phyloP scores from a whole-genome alignment of 2,888 invertebrate species.

The Phyllotreta cruciferae region DNA sequence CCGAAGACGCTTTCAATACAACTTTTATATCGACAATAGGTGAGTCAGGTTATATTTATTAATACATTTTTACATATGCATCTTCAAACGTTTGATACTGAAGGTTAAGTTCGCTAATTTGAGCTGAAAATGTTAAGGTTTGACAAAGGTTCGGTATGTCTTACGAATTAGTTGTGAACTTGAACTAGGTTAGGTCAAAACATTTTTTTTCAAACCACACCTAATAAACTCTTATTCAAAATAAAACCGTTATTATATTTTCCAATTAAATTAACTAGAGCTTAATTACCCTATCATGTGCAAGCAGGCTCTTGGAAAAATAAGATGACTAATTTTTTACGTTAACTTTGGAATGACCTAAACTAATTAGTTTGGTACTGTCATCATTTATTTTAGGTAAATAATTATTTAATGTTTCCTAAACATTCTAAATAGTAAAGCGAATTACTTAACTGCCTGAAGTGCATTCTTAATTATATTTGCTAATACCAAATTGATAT shows the following conservation, averaged over 20 bases:
- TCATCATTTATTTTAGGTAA: slow-evolving; percentile 14
- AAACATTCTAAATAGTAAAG: not conserved
- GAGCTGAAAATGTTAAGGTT: not conserved
- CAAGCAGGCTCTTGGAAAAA: slow-evolving; percentile 26
- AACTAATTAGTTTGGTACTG: slow-evolving; percentile 20
- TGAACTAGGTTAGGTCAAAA: slow-evolving; percentile 34
- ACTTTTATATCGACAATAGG: slow-evolving; percentile 97
- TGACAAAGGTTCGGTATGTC: not conserved
- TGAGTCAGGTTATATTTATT: slow-evolving; percentile 62
- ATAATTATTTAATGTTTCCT: slow-evolving; percentile 19
- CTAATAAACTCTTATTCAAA: slow-evolving; percentile 36
- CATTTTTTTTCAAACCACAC: slow-evolving; percentile 42
- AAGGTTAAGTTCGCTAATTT: slow-evolving; percentile 31
- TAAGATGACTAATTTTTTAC: slow-evolving; percentile 23
- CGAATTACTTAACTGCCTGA: no score
- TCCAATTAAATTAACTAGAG: slow-evolving; percentile 28
- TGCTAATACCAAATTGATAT: no score
- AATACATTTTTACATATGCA: slow-evolving; percentile 41
- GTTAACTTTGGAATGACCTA: slow-evolving; percentile 18
- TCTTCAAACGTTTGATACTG: slow-evolving; percentile 40
- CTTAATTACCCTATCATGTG: slow-evolving; percentile 18
- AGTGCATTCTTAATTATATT: no score
- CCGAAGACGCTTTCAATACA: slow-evolving; percentile 93
- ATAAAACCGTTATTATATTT: slow-evolving; percentile 26
- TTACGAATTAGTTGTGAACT: slow-evolving; percentile 1